phyloP scores from a whole-genome alignment of 2,888 invertebrate species.

The Bembecia ichneumoniformis region DNA sequence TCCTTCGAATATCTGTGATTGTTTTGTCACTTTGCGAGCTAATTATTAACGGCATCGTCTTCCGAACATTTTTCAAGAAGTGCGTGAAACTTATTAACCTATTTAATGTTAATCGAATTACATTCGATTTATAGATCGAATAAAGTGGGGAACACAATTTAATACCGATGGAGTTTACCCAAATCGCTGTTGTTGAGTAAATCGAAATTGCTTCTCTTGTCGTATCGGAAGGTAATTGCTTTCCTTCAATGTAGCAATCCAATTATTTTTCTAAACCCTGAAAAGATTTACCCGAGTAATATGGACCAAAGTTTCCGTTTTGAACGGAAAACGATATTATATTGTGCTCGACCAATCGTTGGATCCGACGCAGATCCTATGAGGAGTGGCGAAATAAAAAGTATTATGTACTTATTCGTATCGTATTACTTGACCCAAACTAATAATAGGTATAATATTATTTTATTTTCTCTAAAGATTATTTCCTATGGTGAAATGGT shows the following conservation, averaged over 20 bases:
- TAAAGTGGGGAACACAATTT: conserved; percentile 42
- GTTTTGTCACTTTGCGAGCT: too few relatives aligned
- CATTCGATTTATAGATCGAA: conserved; percentile 44
- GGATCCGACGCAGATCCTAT: not conserved
- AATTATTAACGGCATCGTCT: too few relatives aligned
- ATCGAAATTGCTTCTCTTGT: conserved; percentile 53
- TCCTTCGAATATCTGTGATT: too few relatives aligned
- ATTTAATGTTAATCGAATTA: conserved; percentile 43
- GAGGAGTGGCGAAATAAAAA: not conserved
- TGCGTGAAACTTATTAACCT: conserved; percentile 9
- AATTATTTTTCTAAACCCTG: conserved; percentile 65
- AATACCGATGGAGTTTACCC: conserved; percentile 47
- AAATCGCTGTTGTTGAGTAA: conserved; percentile 49
- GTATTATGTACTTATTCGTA: not conserved
- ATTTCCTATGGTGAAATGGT: not conserved
- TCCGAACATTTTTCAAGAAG: not conserved
- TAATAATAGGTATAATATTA: not conserved
- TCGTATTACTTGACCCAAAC: not conserved
- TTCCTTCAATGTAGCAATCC: conserved; percentile 57
- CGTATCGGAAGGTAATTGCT: conserved; percentile 52
- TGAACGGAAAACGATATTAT: conserved; percentile 59
- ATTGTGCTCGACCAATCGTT: conserved; percentile 10
- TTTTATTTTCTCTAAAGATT: not conserved
- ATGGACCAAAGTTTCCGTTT: conserved; percentile 37
- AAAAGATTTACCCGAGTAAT: conserved; percentile 51